Evolutionary conservation across 2,113 vertebrate genomes (phyloP).

Genomic region (Phrynosoma platyrhinos): DNA sequence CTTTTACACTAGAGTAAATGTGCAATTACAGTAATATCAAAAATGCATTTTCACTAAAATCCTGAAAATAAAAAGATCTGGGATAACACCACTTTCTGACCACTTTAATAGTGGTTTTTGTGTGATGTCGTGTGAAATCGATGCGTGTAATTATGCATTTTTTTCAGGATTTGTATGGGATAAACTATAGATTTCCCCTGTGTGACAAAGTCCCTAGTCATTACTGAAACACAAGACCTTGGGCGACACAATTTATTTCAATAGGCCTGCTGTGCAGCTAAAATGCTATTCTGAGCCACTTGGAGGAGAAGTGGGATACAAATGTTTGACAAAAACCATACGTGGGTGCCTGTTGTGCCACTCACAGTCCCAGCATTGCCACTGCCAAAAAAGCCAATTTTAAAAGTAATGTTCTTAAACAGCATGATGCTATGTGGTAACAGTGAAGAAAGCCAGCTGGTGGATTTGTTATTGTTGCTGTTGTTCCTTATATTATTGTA

Average conservation of each 20-base stretch:
- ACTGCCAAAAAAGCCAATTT: background rate
- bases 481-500: constrained; percentile 38
- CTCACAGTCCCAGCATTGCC: background rate
- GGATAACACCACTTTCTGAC: too few species aligned
- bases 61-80: too few species aligned
- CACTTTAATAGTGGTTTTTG: too few species aligned
- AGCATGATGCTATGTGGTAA: background rate
- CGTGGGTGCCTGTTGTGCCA: background rate
- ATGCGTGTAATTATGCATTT: too few species aligned
- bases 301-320: too few species aligned
- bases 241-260: background rate
- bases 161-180: too few species aligned
- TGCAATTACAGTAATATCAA: too few species aligned
- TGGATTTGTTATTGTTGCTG: constrained; percentile 41
- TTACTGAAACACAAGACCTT: background rate
- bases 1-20: too few species aligned
- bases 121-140: too few species aligned
- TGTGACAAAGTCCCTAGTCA: too few species aligned
- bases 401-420: constrained; percentile 33
- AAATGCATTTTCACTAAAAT: too few species aligned
- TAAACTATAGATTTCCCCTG: too few species aligned
- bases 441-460: constrained; percentile 22
- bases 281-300: background rate
- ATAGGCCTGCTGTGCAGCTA: background rate
- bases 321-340: background rate